Conservation (phyloP, 1,140 invertebrate genomes). For the Polyergus mexicanus region DNA sequence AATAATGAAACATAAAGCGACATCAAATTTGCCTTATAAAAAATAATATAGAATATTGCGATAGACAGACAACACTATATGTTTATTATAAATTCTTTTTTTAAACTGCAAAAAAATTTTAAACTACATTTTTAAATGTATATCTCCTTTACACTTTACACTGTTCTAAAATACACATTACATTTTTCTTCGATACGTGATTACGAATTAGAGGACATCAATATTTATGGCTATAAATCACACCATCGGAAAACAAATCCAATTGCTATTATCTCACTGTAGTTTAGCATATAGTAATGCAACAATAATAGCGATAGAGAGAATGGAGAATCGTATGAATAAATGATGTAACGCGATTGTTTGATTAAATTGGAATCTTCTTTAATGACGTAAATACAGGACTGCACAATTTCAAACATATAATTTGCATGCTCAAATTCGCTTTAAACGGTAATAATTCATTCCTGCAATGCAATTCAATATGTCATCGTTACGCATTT, state of each 20-base stretch:
- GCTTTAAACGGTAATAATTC: conserved; percentile 1
- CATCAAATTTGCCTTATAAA: background rate
- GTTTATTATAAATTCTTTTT: background rate
- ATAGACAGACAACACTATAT: background rate
- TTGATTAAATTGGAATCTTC: conserved; percentile 28
- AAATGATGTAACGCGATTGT: conserved; percentile 39
- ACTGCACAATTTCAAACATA: conserved; percentile 14
- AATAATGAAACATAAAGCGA: background rate
- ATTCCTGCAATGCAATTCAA: background rate
- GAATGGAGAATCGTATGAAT: background rate
- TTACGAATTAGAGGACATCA: background rate
- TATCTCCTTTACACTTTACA: background rate
- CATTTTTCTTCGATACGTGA: background rate
- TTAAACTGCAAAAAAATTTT: background rate
- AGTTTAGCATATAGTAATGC: background rate
- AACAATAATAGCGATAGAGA: background rate
- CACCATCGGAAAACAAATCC: conserved; percentile 28
- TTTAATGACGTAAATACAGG: conserved; percentile 13
- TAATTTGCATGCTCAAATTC: background rate
- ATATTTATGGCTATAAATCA: background rate
- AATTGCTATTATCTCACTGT: conserved; percentile 14
- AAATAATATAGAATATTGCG: background rate
- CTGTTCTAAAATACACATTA: background rate
- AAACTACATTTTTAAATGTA: background rate
- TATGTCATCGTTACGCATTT: background rate